Base-by-base conservation (phyloP, 2,888 invertebrate genomes). In the Drosophila prostipennis region DNA sequence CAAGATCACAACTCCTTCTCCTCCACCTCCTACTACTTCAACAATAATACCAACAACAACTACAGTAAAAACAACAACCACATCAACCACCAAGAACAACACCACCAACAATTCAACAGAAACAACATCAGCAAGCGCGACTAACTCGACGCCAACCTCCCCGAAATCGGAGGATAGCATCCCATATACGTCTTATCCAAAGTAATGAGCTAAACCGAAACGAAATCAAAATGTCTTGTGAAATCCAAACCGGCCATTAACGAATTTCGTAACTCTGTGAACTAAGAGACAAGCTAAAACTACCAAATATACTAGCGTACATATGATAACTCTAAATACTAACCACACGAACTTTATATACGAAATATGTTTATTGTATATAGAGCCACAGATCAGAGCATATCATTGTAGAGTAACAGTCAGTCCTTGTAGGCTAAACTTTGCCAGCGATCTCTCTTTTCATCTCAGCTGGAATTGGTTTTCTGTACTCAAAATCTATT, bases 91-190 rank as follows among this genome's bases (percentile, higher is more conserved):
- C 52, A 63, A 84, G 68, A 59, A 49, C 77, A 68, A 55, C 67
- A 63, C 45, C 64, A 65, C 42, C 70, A 68, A 68, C 64, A 72
- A 52, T 34, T 49, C 73, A 63, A 57, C 51, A 63, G 55, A 56
- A 26, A 53, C 39, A 26, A 56, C 68, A 68, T 49, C 68, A 26
- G 42, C 43, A 39, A 74, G 69, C 40, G 71, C 64, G 45, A 77
- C 72, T 69, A 67, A 68, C 68, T 87, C 81, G 58, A 77, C 76
- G 37, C 70, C 83, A 69, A 65, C 81, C 55, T 87, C 90, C 36
- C 82, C 84, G 26, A 84, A 80, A 72, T 86, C 90, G 69, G 89
- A 89, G 75, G 77, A 83, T 70, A 88, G 86, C 70, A 74, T 69
- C 40, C 74, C 83, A 16, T 86, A 79, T 71, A 29, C 57, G 19